A percentile compares a stretch with the other conserved stretches of the same genome.
Evolutionary conservation across 2,113 vertebrate species (phyloP).

Genomic region (Aythya baeri): DNA sequence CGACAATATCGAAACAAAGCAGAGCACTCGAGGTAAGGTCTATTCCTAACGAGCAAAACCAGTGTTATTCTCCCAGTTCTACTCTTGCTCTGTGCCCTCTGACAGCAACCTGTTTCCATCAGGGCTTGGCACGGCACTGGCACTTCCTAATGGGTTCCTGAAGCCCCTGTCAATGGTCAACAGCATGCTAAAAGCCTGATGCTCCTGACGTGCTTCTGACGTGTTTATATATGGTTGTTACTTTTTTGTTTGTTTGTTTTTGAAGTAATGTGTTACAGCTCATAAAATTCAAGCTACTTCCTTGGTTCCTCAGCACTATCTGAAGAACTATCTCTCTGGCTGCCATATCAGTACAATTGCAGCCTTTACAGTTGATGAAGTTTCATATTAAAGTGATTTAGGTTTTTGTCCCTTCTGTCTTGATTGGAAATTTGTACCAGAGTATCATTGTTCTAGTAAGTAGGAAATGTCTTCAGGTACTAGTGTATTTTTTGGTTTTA

Average conservation of each 20-base stretch:
- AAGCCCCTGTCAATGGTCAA: background rate
- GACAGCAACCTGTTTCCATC: background rate
- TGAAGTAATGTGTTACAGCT: background rate
- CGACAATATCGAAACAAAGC: background rate
- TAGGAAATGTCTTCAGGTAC: background rate
- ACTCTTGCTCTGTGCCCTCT: background rate
- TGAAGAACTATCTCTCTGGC: background rate
- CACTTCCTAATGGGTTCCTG: background rate
- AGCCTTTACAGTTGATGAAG: background rate
- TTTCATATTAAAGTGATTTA: rapidly evolving
- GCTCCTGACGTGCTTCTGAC: background rate
- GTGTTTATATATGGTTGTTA: background rate
- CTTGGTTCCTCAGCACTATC: background rate
- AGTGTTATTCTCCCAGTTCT: background rate
- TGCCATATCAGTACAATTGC: background rate
- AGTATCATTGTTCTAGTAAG: background rate
- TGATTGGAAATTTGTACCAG: background rate
- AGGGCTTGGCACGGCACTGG: rapidly evolving
- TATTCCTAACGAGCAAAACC: background rate
- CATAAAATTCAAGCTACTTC: background rate
- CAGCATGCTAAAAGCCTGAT: background rate
- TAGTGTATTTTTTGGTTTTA: background rate
- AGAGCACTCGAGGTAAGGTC: background rate
- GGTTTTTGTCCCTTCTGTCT: background rate
- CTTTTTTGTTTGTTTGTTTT: background rate